Conservation (phyloP, 2,888 invertebrate species). For the Pyrrhosoma nymphula region DNA sequence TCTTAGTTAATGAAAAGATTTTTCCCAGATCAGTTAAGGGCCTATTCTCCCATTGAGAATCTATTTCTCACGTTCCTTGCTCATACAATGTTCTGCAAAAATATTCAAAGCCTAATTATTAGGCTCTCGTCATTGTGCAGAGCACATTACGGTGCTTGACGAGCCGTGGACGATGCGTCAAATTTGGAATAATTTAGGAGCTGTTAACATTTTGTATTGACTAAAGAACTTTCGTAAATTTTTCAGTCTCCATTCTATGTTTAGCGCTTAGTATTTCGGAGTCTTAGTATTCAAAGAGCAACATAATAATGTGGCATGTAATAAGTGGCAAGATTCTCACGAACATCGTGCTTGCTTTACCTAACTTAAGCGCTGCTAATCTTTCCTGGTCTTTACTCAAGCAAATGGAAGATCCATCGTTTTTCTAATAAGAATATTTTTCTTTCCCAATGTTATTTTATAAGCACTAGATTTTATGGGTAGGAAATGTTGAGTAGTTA, state of each 20-base stretch:
- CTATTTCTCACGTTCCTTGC: not conserved
- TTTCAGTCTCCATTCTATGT: not conserved
- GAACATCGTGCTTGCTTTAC: not conserved
- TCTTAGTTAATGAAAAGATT: not conserved
- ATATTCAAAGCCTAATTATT: not conserved
- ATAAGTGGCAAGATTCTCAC: not conserved
- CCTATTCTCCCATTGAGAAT: not conserved
- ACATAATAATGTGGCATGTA: not conserved
- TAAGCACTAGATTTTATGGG: no score
- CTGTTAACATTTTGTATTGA: not conserved
- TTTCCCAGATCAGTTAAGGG: not conserved
- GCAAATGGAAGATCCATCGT: not conserved
- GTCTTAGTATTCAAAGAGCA: not conserved
- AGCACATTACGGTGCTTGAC: slow-evolving; percentile 13
- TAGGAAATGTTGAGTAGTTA: no score
- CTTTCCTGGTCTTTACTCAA: not conserved
- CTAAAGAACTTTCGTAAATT: not conserved
- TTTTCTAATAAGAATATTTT: no score
- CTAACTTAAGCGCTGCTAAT: not conserved
- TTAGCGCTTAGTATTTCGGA: not conserved
- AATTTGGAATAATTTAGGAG: not conserved
- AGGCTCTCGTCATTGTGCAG: not conserved
- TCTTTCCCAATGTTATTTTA: no score
- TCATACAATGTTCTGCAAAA: not conserved
- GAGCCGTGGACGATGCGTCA: not conserved